These are phyloP conservation scores for Zaprionus ornatus DNA, from an alignment of 1,140 invertebrate genomes.

Conservation along the genomic window DNA sequence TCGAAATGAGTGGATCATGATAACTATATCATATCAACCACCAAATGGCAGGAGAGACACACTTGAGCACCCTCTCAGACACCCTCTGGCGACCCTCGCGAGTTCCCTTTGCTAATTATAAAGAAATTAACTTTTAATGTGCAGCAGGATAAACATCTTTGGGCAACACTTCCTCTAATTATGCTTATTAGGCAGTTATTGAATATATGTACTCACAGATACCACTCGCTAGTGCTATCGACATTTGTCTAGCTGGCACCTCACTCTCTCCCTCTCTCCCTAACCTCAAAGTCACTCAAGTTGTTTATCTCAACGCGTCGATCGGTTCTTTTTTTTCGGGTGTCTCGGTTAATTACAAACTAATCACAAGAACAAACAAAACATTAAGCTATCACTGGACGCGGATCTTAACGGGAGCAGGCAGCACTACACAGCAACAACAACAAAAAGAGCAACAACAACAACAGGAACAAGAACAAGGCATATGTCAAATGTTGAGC, in stretches of 20 bases:
- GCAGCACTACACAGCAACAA: slow-evolving; percentile 6
- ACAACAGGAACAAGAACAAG: slow-evolving; percentile 18
- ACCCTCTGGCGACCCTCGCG: background rate
- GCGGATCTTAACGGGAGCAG: slow-evolving; percentile 62
- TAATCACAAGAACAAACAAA: slow-evolving; percentile 77
- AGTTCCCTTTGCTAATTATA: slow-evolving; percentile 54
- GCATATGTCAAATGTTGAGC: slow-evolving; percentile 63
- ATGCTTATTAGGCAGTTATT: slow-evolving; percentile 29
- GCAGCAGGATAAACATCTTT: slow-evolving; percentile 60
- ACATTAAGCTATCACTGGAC: slow-evolving; percentile 68
- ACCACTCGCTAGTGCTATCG: slow-evolving; percentile 60
- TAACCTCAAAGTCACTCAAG: background rate
- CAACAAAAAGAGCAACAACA: slow-evolving; percentile 10
- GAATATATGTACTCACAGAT: no score
- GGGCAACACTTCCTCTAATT: slow-evolving; percentile 62
- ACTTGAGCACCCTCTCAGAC: background rate
- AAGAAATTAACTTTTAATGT: slow-evolving; percentile 72
- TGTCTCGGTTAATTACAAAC: slow-evolving; percentile 75
- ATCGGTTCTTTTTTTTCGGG: slow-evolving; percentile 8
- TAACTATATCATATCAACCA: slow-evolving; percentile 41
- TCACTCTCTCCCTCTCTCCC: slow-evolving; percentile 6
- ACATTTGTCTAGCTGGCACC: slow-evolving; percentile 79
- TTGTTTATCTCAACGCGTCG: slow-evolving; percentile 21
- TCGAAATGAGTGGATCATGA: slow-evolving; percentile 55
- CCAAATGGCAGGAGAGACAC: background rate